Evolutionary conservation across 1,140 invertebrate genomes (phyloP), one percentile per base, ranked within the genome.

Genomic region (Phenacoccus solenopsis): DNA sequence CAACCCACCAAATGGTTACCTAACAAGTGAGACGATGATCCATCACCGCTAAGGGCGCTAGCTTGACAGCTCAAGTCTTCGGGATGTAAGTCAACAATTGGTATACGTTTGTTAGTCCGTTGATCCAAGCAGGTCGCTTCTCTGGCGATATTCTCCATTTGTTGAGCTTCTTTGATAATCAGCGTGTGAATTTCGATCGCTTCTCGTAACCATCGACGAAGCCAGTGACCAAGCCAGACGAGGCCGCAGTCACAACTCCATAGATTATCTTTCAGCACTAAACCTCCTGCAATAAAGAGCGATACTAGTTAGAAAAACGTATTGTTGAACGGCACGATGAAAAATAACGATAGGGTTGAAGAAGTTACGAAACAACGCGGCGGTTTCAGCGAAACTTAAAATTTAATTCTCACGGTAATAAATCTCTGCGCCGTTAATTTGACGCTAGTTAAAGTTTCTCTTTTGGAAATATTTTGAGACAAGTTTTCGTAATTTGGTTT

Each of bases 151-250:
- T 79, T 76, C 71, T 83, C 78, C 69, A 82, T 78, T 24, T 80
- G 77, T 69, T 82, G 78, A 0, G 80, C 79, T 1, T 79, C 78
- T 67, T 83, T 83, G n/a, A 83, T 76, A 3, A 83, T 83, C 2
- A 84, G 83, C 16, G 84, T 85, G 74, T 88, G 87, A 25, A 87
- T 85, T 74, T 87, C 85, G n/a, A 87, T 80, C 10, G 85, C 90
- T 76, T 92, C 90, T 10, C 89, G 79, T 3, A 89, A 81, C 91
- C 91, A 94, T 28, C 91, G 82, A 20, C 91, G 81, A 64, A 94
- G 80, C 93, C 93, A 95, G 61, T 90, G 84, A 0, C 91, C 91
- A 27, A 94, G 82, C 91, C 92, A 94, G 4, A 92, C 88, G 35
- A 94, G 81, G 67, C 90, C 89, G 76, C 93, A 95, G 73, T 93